phyloP scores from a whole-genome alignment of 2,888 invertebrate species.

The Xestia sexstrigata region DNA sequence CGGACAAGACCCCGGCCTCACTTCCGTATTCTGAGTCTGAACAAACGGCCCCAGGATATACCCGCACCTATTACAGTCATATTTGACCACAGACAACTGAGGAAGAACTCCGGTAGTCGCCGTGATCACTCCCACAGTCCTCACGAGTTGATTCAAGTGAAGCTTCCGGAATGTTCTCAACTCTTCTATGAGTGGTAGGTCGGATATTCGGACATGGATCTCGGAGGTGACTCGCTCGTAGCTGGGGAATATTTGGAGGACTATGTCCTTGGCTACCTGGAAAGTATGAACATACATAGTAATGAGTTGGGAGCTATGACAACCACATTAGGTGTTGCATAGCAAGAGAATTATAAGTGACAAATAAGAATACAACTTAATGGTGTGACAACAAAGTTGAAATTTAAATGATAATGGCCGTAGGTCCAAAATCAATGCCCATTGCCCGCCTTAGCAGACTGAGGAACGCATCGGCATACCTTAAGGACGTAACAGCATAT shows the following conservation, averaged over 20 bases:
- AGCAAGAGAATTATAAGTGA: not conserved
- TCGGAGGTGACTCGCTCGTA: constrained; percentile 98
- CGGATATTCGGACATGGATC: constrained; percentile 98
- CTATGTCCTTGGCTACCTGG: constrained; percentile 96
- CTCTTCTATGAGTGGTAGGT: constrained; percentile 98
- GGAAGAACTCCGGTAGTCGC: constrained; percentile 98
- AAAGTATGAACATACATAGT: not conserved
- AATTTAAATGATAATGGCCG: not conserved
- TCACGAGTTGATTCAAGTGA: constrained; percentile 98
- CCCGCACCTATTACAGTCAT: constrained; percentile 99
- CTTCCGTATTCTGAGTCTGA: constrained; percentile 97
- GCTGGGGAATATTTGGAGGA: constrained; percentile 98
- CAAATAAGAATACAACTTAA: not conserved
- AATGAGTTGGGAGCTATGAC: not conserved
- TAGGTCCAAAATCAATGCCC: not conserved
- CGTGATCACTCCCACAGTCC: constrained; percentile 97
- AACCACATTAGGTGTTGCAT: too few relatives aligned
- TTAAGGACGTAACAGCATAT: not conserved
- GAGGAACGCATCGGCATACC: not conserved
- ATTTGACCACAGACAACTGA: constrained; percentile 98
- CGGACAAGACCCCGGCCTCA: constrained; percentile 98
- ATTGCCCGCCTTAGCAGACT: not conserved
- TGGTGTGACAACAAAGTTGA: not conserved
- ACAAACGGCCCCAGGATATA: constrained; percentile 98
- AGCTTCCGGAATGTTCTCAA: constrained; percentile 97